These are phyloP conservation scores for Branchipolynoe longqiensis DNA, from an alignment of 2,888 invertebrate genomes.

Conservation along the genomic window DNA sequence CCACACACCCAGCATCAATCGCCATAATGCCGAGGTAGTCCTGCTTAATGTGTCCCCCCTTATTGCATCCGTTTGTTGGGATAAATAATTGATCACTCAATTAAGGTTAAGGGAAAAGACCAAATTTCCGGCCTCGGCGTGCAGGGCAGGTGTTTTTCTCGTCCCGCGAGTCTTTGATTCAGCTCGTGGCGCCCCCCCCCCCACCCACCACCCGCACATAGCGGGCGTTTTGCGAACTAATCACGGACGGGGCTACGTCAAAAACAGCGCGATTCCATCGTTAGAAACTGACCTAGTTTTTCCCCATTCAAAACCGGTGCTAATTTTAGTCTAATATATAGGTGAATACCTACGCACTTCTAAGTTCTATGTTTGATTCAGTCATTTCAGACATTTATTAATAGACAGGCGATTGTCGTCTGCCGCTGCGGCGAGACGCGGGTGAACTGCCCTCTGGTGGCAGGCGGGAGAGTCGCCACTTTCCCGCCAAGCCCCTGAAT, in stretches of 20 bases:
- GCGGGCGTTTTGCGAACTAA: too few relatives aligned
- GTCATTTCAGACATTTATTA: too few relatives aligned
- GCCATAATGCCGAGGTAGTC: constrained; percentile 15
- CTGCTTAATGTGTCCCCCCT: constrained; percentile 46
- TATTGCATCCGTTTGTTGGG: constrained; percentile 55
- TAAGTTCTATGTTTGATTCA: too few relatives aligned
- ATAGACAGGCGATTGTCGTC: too few relatives aligned
- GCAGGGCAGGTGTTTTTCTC: constrained; percentile 57
- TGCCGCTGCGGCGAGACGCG: too few relatives aligned
- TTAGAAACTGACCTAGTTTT: too few relatives aligned
- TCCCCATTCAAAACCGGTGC: too few relatives aligned
- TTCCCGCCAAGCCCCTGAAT: constrained; percentile 44
- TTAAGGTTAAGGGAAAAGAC: constrained; percentile 58
- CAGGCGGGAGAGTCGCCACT: constrained; percentile 1
- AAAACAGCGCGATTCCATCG: too few relatives aligned
- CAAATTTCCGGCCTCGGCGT: constrained; percentile 58
- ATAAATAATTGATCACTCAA: constrained; percentile 61
- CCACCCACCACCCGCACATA: neutral
- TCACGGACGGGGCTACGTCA: too few relatives aligned
- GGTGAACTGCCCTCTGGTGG: too few relatives aligned
- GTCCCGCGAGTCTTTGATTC: constrained; percentile 54
- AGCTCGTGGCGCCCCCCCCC: neutral
- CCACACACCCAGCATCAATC: constrained; percentile 26
- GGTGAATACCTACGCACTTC: too few relatives aligned
- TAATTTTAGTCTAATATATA: too few relatives aligned